These are phyloP conservation scores for Rhinophrynus dorsalis DNA, from an alignment of 2,797 vertebrate species.

Conservation along the genomic window DNA sequence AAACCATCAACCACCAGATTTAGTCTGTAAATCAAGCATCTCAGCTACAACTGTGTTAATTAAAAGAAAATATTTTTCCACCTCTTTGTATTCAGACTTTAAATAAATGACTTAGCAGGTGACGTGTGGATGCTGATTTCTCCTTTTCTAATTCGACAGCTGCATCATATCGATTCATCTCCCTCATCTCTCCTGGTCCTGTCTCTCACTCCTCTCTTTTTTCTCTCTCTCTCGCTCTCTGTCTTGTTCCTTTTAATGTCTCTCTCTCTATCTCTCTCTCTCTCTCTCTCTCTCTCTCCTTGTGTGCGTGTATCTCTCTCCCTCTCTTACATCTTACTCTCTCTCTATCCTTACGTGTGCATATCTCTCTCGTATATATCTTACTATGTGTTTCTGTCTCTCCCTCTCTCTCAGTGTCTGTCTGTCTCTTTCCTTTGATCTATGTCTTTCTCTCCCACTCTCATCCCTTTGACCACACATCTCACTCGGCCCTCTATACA, in stretches of 20 bases:
- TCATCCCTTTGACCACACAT: too few species aligned
- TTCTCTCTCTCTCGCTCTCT: too few species aligned
- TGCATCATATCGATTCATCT: conserved; percentile 60
- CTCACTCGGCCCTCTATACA: too few species aligned
- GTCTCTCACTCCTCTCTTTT: conserved; percentile 24
- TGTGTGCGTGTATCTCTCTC: too few species aligned
- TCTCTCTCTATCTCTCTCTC: too few species aligned
- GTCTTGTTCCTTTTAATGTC: conserved; percentile 21
- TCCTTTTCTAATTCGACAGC: conserved; percentile 54
- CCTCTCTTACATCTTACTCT: background rate
- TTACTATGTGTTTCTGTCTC: background rate
- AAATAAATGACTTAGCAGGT: background rate
- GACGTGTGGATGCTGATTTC: background rate
- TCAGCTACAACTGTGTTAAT: background rate
- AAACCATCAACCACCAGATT: background rate
- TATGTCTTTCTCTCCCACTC: too few species aligned
- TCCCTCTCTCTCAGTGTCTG: background rate
- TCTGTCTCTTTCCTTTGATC: conserved; percentile 19
- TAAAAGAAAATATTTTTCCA: background rate
- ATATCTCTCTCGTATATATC: background rate
- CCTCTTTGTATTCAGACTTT: background rate
- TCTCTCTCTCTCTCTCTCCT: conserved; percentile 13
- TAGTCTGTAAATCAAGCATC: background rate
- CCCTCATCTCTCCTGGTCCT: too few species aligned
- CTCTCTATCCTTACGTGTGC: background rate